These are phyloP conservation scores for Synodontis membranacea DNA, from an alignment of 2,113 vertebrate genomes.

Conservation along the genomic window DNA sequence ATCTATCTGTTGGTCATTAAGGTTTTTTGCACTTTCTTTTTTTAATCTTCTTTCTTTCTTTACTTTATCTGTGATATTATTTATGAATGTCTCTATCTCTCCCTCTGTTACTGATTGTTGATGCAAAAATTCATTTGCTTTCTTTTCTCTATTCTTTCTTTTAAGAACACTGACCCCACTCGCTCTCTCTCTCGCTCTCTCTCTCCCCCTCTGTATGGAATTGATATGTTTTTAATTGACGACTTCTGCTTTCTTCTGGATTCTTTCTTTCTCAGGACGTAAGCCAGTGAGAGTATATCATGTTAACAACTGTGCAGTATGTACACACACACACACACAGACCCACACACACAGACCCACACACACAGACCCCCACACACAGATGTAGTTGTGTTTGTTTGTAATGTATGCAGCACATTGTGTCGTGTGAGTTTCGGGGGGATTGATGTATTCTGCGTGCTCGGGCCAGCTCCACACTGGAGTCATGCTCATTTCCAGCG, in stretches of 20 bases:
- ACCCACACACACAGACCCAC: background rate
- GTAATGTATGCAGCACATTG: constrained; percentile 18
- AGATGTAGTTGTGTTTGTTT: constrained; percentile 13
- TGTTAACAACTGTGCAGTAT: constrained; percentile 2
- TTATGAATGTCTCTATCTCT: background rate
- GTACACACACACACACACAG: background rate
- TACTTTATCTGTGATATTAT: background rate
- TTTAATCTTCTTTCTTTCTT: background rate
- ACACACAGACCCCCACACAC: background rate
- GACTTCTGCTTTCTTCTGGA: constrained; percentile 21
- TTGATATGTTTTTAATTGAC: constrained; percentile 38
- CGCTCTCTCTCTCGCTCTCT: constrained; percentile 7
- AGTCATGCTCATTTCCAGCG: constrained; percentile 1
- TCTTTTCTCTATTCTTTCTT: constrained; percentile 21
- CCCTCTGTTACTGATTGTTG: constrained; percentile 25
- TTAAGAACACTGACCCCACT: constrained; percentile 36
- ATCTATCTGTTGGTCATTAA: too few relatives aligned
- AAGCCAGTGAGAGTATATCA: constrained; percentile 32
- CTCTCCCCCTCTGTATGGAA: constrained; percentile 46
- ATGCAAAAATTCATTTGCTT: constrained; percentile 33
- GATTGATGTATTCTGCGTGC: background rate
- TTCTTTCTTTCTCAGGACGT: constrained; percentile 5
- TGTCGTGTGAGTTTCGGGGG: background rate
- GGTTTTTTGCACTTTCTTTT: too few relatives aligned
- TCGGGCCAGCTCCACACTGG: background rate